Conservation (phyloP, 2,797 vertebrate genomes). For the Octomys mimax region DNA sequence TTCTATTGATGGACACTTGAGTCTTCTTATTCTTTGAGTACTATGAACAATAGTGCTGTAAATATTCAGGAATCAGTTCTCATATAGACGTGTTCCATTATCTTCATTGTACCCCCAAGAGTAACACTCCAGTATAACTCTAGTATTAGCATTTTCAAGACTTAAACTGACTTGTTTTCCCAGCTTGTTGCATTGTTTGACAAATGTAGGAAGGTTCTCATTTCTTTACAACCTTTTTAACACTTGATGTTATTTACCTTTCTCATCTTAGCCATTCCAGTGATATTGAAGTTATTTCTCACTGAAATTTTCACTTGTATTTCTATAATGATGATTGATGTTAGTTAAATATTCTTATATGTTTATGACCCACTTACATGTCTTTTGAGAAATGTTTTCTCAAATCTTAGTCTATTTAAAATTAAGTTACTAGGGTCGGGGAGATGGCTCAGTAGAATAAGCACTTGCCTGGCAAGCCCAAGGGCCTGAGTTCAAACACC, state of each 20-base stretch:
- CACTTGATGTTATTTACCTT: neutral
- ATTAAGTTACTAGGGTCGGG: neutral
- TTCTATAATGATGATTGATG: neutral
- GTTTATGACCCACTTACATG: neutral
- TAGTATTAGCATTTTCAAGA: conserved; percentile 46
- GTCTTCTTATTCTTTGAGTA: neutral
- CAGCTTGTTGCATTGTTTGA: neutral
- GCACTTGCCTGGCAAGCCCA: too few relatives aligned
- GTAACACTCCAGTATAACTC: neutral
- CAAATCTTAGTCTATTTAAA: neutral
- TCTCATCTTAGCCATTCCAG: conserved; percentile 40
- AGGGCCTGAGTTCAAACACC: too few relatives aligned
- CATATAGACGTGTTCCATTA: neutral
- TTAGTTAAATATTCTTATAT: neutral
- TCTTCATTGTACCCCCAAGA: neutral
- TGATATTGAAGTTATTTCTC: neutral
- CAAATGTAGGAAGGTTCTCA: neutral
- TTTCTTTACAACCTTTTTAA: neutral
- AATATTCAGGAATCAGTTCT: neutral
- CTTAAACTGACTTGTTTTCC: neutral
- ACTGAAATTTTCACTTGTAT: neutral
- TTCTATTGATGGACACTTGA: neutral
- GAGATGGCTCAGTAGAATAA: too few relatives aligned
- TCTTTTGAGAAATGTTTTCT: neutral
- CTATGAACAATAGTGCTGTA: neutral